phyloP scores from a whole-genome alignment of 2,888 invertebrate species.

The Pocota personata region DNA sequence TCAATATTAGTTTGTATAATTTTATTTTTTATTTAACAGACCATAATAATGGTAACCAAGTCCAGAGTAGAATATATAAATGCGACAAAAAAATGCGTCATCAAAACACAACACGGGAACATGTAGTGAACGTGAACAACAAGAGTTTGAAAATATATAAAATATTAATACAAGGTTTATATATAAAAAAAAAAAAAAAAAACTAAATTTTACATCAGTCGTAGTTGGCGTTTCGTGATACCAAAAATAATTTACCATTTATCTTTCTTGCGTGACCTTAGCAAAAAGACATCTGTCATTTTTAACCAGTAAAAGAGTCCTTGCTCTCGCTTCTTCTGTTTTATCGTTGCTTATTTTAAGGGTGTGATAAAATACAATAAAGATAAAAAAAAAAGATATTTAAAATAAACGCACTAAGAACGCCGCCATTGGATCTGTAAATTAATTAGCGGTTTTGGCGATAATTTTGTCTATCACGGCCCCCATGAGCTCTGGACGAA shows the following conservation, averaged over 20 bases:
- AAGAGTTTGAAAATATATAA: conserved; percentile 19
- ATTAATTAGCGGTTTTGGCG: conserved; percentile 43
- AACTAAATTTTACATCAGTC: conserved; percentile 64
- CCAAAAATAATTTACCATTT: conserved; percentile 7
- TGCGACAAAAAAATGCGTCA: conserved; percentile 23
- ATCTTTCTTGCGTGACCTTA: conserved; percentile 7
- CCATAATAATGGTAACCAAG: conserved; percentile 60
- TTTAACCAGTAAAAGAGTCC: conserved; percentile 59
- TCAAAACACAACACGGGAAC: conserved; percentile 53
- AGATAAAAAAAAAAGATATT: conserved; percentile 21
- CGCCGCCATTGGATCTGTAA: background rate
- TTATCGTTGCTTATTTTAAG: background rate
- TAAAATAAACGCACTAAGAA: background rate
- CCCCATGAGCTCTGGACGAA: conserved; percentile 85
- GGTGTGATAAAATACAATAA: conserved; percentile 14
- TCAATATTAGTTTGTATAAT: background rate
- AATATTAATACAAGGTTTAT: conserved; percentile 45
- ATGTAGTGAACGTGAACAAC: background rate
- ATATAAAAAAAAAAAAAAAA: no score
- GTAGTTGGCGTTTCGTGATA: conserved; percentile 18
- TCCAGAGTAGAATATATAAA: conserved; percentile 43
- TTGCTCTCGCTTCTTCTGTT: conserved; percentile 11
- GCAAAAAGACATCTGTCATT: conserved; percentile 57
- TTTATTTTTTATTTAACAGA: conserved; percentile 55
- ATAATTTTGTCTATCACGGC: conserved; percentile 79